Base-by-base conservation (phyloP, 1,140 invertebrate genomes). In the Andrena cerasifolii region DNA sequence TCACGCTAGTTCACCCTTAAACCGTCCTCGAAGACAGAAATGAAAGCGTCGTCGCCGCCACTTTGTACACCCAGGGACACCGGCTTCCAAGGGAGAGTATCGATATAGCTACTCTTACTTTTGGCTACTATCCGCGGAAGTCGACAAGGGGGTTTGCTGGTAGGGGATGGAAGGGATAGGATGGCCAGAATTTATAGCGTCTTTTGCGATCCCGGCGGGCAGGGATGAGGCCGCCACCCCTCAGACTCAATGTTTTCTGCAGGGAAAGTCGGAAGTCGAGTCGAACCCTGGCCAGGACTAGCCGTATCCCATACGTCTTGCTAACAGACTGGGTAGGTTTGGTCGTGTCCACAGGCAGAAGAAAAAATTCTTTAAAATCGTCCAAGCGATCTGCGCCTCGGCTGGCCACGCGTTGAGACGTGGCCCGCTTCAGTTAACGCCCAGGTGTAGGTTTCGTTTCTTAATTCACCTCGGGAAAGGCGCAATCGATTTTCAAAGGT, bases 241-340 rank as follows among this genome's bases (percentile, higher is more conserved):
- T 86, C 88, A 90, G 90, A 93, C 91, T 93, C 91, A 91, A 93
- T 93, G 92, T 92, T 93, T 92, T 93, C 92, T 91, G 90, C 89
- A 89, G 89, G 86, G 89, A 91, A 92, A 92, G 91, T 91, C 91
- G 90, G 90, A 93, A 92, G 91, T 92, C 91, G 88, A 91, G 85
- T 90, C 90, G 85, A 91, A 90, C 89, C 88, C 88, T 91, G 91
- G 89, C 91, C 91, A 90, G 87, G 88, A 91, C 87, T 89, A 90
- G 90, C 85, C 89, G 87, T 83, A 85, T 90, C 86, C 89, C 91
- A 92, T 93, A 92, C 90, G 86, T 93, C 92, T 92, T 92, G 72
- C 87, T 90, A 90, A 90, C 88, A 86, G 90, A 82, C 86, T 47
- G 91, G 58, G 84, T 83, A 91, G 89, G 86, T 92, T 89, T 92